Percentiles rank a stretch among this genome's conserved stretches.
Conservation (phyloP, 1,140 invertebrate species). For the Eriosoma lanigerum region DNA sequence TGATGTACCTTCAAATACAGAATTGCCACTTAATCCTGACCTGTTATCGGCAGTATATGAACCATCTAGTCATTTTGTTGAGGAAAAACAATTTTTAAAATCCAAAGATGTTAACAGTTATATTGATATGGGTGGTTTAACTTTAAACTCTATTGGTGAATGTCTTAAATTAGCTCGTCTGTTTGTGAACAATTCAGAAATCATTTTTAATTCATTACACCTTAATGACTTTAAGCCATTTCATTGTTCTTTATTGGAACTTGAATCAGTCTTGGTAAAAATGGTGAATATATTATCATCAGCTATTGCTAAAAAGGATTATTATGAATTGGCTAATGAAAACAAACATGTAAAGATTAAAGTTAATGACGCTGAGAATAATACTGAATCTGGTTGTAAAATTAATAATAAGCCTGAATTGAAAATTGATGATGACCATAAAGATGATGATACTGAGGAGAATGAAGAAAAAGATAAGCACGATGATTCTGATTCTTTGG, state of each 20-base stretch:
- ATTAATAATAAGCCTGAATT: background rate
- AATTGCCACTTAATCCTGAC: slow-evolving; percentile 12
- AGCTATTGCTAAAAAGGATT: slow-evolving; percentile 33
- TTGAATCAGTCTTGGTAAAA: slow-evolving; percentile 15
- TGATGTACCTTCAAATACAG: slow-evolving; percentile 14
- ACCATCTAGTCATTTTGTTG: background rate
- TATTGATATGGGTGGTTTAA: slow-evolving; percentile 19
- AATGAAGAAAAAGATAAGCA: slow-evolving; percentile 40
- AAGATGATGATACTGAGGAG: slow-evolving; percentile 38
- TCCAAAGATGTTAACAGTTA: background rate
- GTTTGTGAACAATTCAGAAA: slow-evolving; percentile 23
- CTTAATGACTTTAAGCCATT: slow-evolving; percentile 11
- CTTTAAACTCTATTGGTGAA: background rate
- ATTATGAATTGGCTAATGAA: slow-evolving; percentile 2
- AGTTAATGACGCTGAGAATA: background rate
- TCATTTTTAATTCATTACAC: slow-evolving; percentile 22
- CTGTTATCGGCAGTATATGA: slow-evolving; percentile 2
- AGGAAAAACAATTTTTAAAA: background rate
- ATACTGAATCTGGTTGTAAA: too few relatives aligned
- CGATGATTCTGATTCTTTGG: slow-evolving; percentile 35
- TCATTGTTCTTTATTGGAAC: slow-evolving; percentile 13
- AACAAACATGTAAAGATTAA: background rate
- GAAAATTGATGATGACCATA: slow-evolving; percentile 28
- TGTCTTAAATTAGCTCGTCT: slow-evolving; percentile 4
- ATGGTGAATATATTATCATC: slow-evolving; percentile 4